phyloP scores from a whole-genome alignment of 2,113 vertebrate species.

The Embiotoca jacksoni region DNA sequence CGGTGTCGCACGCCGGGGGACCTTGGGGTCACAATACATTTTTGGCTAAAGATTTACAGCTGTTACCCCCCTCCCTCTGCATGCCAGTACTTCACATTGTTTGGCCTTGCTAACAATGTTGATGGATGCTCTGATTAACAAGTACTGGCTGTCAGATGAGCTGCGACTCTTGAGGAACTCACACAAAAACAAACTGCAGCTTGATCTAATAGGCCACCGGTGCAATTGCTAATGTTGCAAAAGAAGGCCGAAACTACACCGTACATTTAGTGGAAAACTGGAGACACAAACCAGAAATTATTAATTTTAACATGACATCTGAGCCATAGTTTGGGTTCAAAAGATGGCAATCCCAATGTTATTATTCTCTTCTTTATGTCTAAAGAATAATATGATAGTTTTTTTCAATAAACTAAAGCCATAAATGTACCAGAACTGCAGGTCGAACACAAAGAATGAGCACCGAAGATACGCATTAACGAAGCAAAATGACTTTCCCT shows the following conservation, averaged over 20 bases:
- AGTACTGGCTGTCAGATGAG: slow-evolving; percentile 26
- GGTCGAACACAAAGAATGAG: background rate
- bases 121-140: slow-evolving; percentile 52
- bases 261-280: background rate
- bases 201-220: slow-evolving; percentile 21
- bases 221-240: background rate
- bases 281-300: too few relatives aligned
- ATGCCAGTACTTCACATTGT: slow-evolving; percentile 6
- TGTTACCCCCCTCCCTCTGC: slow-evolving; percentile 4
- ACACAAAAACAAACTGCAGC: background rate
- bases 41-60: slow-evolving; percentile 59
- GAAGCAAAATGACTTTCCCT: slow-evolving; percentile 15
- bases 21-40: slow-evolving; percentile 63
- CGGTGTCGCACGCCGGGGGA: slow-evolving; percentile 40
- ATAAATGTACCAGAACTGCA: background rate
- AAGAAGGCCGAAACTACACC: too few relatives aligned
- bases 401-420: background rate
- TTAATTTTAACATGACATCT: too few relatives aligned
- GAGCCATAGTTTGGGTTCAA: background rate
- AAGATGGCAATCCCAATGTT: too few relatives aligned
- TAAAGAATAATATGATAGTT: too few relatives aligned
- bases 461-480: slow-evolving; percentile 6
- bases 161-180: slow-evolving; percentile 42
- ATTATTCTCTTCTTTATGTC: background rate
- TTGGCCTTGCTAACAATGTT: slow-evolving; percentile 60